Evolutionary conservation across 2,888 invertebrate genomes (phyloP).

Genomic region (Cremastinae sp.): DNA sequence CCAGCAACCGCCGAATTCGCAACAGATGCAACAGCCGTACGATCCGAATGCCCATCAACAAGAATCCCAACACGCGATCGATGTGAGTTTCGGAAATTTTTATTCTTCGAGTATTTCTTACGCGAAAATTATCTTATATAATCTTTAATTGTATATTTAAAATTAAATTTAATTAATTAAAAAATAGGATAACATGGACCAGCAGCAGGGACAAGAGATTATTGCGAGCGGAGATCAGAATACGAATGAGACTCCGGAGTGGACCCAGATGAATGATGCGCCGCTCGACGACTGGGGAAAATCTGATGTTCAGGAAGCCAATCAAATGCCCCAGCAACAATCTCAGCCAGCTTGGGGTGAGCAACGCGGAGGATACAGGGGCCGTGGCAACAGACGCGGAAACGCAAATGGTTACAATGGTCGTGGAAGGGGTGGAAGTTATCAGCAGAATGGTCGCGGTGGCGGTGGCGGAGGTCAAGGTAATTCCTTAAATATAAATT

Average conservation of each 20-base stretch:
- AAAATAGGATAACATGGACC: constrained; percentile 70
- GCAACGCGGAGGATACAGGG: constrained; percentile 77
- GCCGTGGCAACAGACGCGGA: constrained; percentile 81
- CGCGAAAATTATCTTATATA: too few relatives aligned
- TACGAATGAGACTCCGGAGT: constrained; percentile 71
- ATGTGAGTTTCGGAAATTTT: constrained; percentile 63
- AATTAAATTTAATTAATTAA: constrained; percentile 29
- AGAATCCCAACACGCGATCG: constrained; percentile 63
- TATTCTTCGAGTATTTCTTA: too few relatives aligned
- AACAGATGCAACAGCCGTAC: constrained; percentile 57
- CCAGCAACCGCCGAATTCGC: constrained; percentile 67
- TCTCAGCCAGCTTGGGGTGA: constrained; percentile 76
- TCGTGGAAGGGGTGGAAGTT: constrained; percentile 81
- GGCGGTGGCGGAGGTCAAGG: constrained; percentile 67
- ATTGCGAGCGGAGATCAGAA: constrained; percentile 62
- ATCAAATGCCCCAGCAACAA: constrained; percentile 72
- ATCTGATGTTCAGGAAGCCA: constrained; percentile 76
- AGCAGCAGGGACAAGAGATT: constrained; percentile 68
- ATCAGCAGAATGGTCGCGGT: constrained; percentile 78
- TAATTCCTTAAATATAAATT: constrained; percentile 43
- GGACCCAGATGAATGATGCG: constrained; percentile 74
- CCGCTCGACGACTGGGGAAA: constrained; percentile 77
- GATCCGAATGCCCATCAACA: constrained; percentile 57
- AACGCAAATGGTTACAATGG: constrained; percentile 82
- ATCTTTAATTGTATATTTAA: too few relatives aligned